Base-by-base conservation (phyloP, 1,140 invertebrate species). In the Drosophila nigrodunni region DNA sequence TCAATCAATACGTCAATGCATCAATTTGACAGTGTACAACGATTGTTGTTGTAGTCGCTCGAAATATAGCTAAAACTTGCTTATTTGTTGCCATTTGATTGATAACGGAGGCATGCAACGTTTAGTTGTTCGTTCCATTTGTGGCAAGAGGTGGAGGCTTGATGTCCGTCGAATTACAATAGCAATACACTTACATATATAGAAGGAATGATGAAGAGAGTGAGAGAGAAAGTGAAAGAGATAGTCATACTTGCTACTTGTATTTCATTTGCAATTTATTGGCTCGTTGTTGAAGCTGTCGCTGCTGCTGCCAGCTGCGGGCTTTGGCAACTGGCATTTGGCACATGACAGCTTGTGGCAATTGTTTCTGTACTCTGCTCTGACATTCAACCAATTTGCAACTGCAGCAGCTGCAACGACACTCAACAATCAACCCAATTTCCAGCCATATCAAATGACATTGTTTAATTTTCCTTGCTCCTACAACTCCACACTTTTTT, bases 1-100 rank as follows among this genome's bases (percentile, higher is more conserved):
- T 47, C 70, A 88, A 87, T 88, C 82, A 83, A 87, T 87, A 88
- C 50, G 43, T 62, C 82, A 82, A 88, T 87, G 80, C 83, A 80
- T 88, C 82, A 88, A 87, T 87, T 88, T 87, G 80, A 78, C 76
- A 82, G 68, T 58, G 21, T 54, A 35, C 62, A 55, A 10, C 65
- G 39, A 35, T 21, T 60, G 58, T 9, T 35, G 50, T 43, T 37
- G 21, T 39, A 64, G 58, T 37, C 43, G 59, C 73, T 41, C 10
- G 44, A 65, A 75, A 30, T 30, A 30, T 57, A 58, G 62, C 66
- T 69, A 81, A 50, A 74, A 70, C 82, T 86, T 81, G 82, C 77
- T 87, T 86, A 82, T 79, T 82, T 86, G 82, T 78, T 75, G 82
- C 72, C 70, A 46, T 83, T 74, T 87, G 77, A 83, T 87, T 83